Evolutionary conservation across 2,113 vertebrate species (phyloP), one percentile per base, ranked within the genome.

Genomic region (Mandrillus leucophaeus): DNA sequence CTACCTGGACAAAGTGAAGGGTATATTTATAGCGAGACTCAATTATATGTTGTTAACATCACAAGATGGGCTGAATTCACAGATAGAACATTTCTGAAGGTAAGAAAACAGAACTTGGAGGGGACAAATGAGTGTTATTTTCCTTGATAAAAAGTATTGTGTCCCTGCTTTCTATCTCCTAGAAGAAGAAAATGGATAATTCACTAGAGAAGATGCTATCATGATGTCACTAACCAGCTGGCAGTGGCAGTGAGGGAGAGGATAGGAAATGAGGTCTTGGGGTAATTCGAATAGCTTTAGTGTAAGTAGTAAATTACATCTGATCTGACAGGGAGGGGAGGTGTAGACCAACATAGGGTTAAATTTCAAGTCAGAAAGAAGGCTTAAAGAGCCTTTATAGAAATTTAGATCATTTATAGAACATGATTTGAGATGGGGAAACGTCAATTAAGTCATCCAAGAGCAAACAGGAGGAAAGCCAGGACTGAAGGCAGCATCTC

Each of bases 281-380:
- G 48, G 32, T 84, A 57, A 86, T 83, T 72, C 45, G 35, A 27
- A 22, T 76, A 64, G 45, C 75, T 84, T 8, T 14, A 38, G n/a
- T 22, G 50, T 72, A 23, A 70, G 1, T 38, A 45, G 72, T 18
- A n/a, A 87, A 57, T 0, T 38, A 8, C 32, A 5, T 30, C 38
- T 88, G 18, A 8, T 57, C 17, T 88, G 38, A 79, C 27, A 61
- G 43, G 43, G 1, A 68, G 20, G 35, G 55, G 23, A 91, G 48
- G 27, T 52, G 11, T 45, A 80, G 55, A 66, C 38, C 27, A 84
- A 73, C 11, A 52, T 17, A 45, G 8, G 92, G 45, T 82, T 80
- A 81, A 75, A 78, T 92, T 89, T 12, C 5, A 83, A 76, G 20
- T 13, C 30, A 93, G 68, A 96, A 40, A 87, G 10, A 78, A 43